phyloP scores from a whole-genome alignment of 2,797 vertebrate genomes.

The Poeciliopsis infans region DNA sequence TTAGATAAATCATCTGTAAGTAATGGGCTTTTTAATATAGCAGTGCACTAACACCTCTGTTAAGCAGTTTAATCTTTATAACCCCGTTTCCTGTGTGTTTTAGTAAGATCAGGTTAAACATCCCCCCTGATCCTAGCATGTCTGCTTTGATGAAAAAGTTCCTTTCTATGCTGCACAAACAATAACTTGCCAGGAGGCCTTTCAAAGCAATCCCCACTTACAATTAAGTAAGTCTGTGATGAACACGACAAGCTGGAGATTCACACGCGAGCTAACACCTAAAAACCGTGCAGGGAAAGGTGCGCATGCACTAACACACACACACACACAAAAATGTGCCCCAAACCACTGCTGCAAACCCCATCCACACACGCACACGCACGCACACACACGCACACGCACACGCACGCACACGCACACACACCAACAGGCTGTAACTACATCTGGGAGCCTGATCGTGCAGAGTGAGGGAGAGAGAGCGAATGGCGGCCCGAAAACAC shows the following conservation, averaged over 20 bases:
- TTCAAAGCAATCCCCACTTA: constrained; percentile 47
- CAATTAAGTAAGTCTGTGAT: constrained; percentile 45
- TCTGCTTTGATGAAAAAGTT: constrained; percentile 45
- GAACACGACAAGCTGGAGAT: constrained; percentile 57
- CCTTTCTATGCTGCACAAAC: constrained; percentile 52
- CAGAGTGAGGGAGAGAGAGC: constrained; percentile 56
- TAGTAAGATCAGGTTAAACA: constrained; percentile 26
- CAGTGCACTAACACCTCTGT: constrained; percentile 31
- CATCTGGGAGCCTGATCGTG: constrained; percentile 70
- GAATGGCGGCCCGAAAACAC: constrained; percentile 72
- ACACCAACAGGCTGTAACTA: constrained; percentile 64
- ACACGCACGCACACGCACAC: constrained; percentile 19
- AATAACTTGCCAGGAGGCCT: constrained; percentile 43
- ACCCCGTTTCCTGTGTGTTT: constrained; percentile 34
- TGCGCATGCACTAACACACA: constrained; percentile 45
- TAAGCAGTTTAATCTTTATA: constrained; percentile 35
- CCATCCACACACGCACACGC: constrained; percentile 1
- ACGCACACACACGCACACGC: constrained; percentile 12
- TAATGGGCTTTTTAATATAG: constrained; percentile 27
- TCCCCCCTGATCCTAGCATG: constrained; percentile 34
- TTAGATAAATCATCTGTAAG: constrained; percentile 16
- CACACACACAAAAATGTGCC: constrained; percentile 60
- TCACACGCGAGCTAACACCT: constrained; percentile 66
- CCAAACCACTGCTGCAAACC: constrained; percentile 59
- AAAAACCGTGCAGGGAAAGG: constrained; percentile 60